Conservation (phyloP, 2,888 invertebrate genomes). For the Pammene fasciana region DNA sequence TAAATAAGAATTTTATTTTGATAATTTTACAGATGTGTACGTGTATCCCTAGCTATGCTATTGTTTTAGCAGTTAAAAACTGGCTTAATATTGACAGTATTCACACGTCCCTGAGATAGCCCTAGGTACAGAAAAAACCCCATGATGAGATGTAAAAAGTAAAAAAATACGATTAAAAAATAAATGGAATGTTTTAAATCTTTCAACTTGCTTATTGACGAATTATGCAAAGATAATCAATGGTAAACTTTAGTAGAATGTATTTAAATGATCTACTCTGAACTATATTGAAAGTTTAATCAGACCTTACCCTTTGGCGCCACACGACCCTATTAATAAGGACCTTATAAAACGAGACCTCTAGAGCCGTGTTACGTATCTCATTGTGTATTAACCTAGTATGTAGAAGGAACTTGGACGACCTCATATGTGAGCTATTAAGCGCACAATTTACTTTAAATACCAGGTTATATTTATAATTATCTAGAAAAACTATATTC, state of each 20-base stretch:
- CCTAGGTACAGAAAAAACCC: no score
- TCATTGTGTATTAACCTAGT: conserved; percentile 31
- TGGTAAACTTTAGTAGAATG: background rate
- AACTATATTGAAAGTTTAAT: background rate
- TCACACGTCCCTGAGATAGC: no score
- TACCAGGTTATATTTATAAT: conserved; percentile 13
- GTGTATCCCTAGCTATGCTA: no score
- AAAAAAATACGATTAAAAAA: no score
- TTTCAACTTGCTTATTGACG: no score
- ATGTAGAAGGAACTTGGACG: conserved; percentile 23
- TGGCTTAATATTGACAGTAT: no score
- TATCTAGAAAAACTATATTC: conserved; percentile 5
- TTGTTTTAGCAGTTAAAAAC: no score
- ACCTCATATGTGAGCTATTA: conserved; percentile 26
- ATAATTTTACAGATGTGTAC: no score
- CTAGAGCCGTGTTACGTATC: background rate
- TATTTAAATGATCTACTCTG: background rate
- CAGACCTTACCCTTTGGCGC: background rate
- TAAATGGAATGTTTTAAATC: no score
- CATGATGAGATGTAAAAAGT: no score
- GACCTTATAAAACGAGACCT: background rate
- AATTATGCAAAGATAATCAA: no score
- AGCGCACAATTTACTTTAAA: conserved; percentile 20
- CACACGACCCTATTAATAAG: background rate
- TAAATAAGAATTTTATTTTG: no score